Base-by-base conservation (phyloP, 35 echinoderm and acorn worm genomes). In the Heliocidaris erythrogramma region DNA sequence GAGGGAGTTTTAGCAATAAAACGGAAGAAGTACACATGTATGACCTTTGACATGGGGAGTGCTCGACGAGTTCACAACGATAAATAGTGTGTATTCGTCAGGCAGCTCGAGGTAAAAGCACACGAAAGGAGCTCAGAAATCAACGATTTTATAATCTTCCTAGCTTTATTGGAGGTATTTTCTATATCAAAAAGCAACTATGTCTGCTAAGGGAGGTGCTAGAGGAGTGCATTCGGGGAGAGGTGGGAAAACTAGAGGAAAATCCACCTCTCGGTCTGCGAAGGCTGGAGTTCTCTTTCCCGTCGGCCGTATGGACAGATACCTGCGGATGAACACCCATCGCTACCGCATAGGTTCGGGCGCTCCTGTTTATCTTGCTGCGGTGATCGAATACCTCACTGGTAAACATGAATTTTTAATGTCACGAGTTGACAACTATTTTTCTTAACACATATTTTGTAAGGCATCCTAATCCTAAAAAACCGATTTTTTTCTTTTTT, bases 301-400 rank as follows among this genome's bases (percentile, higher is more conserved):
- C 9, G 98, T 99, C 50, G 95, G 98, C 48, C 93, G 98, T 47
- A 95, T 99, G 96, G 91, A 97, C 94, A 91, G 98, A 27, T 99
- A 99, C 89, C 97, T 99, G 21, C 94, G 95, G 17, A 71, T 85
- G 9, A 94, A 59, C 88, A 96, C 97, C 13, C 95, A 96, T 5
- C 96, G 95, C 60, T 96, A 96, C 52, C 96, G 98, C 30, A 99
- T 99, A 88, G 98, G 98, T 85, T 96, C 97, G 14, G 98, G 98
- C 17, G 98, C 98, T 60, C 98, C 98, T 2, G 98, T 99, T 12
- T 99, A 99, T 59, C 85, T 97, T 27, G 98, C 98, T 7, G 98
- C 98, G 48, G 98, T 99, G 32, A 99, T 99, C 32, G 98, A 99
- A 91, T 99, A 99, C 90, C 88, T 99, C 49, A 99, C 98, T 47